Conservation (phyloP, 2,113 vertebrate genomes). For the Gobiocypris rarus region DNA sequence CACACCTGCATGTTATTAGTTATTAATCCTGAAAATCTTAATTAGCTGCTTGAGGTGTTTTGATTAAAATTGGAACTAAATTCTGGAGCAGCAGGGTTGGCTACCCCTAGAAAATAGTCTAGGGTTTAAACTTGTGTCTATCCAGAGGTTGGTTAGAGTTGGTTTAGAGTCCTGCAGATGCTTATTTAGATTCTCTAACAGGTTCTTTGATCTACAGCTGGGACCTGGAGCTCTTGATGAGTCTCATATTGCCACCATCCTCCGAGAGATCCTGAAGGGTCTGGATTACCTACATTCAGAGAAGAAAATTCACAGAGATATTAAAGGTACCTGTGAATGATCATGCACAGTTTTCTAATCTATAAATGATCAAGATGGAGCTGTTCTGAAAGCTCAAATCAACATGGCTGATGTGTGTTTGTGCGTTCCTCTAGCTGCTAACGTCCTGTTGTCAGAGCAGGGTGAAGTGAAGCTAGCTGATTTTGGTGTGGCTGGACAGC, state of each 20-base stretch:
- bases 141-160: neutral
- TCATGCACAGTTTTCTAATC: neutral
- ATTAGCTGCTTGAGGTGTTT: too few relatives aligned
- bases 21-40: too few relatives aligned
- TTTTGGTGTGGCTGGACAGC: conserved; percentile 95
- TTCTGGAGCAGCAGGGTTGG: neutral
- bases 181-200: neutral
- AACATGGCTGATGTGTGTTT: neutral
- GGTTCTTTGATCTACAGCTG: conserved; percentile 74
- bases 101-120: neutral
- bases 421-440: conserved; percentile 82
- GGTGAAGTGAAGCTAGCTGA: conserved; percentile 97
- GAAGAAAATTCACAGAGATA: conserved; percentile 99
- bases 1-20: too few relatives aligned
- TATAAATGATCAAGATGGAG: neutral
- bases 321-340: conserved; percentile 83
- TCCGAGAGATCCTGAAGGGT: conserved; percentile 96
- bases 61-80: too few relatives aligned
- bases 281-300: conserved; percentile 98
- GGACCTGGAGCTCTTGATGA: conserved; percentile 93
- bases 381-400: neutral
- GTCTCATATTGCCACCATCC: conserved; percentile 94
- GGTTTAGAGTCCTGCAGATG: too few relatives aligned
- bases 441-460: conserved; percentile 94
- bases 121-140: neutral